Evolutionary conservation across 2,888 invertebrate species (phyloP).

Genomic region (Flexamia atlantica): DNA sequence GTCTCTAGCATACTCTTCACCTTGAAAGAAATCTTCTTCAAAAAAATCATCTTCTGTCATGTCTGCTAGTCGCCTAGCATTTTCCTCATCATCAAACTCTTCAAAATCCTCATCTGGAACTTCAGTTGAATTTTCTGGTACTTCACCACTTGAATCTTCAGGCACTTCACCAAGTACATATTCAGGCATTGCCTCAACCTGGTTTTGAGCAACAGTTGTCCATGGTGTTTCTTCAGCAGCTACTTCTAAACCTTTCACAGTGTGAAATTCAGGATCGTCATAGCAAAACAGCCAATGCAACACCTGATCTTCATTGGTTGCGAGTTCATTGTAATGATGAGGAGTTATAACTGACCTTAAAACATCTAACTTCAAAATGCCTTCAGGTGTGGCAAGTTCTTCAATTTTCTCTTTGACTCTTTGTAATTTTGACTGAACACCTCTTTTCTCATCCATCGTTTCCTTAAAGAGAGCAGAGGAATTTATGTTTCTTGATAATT

Average conservation of each 20-base stretch:
- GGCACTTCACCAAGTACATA: constrained; percentile 3
- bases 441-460: not conserved
- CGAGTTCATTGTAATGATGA: constrained; percentile 23
- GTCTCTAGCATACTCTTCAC: not conserved
- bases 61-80: constrained; percentile 39
- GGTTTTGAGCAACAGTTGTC: not conserved
- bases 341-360: constrained; percentile 19
- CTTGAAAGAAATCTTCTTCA: constrained; percentile 19
- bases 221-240: not conserved
- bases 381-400: not conserved
- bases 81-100: constrained; percentile 37
- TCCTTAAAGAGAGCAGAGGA: constrained; percentile 20
- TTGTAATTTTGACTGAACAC: not conserved
- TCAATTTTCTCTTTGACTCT: constrained; percentile 8
- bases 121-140: not conserved
- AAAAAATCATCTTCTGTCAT: constrained; percentile 46
- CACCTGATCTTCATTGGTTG: not conserved
- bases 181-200: not conserved
- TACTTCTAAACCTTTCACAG: not conserved
- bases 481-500: constrained; percentile 1
- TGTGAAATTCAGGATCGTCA: constrained; percentile 13
- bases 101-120: constrained; percentile 25
- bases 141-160: constrained; percentile 18
- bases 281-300: constrained; percentile 4
- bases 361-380: constrained; percentile 14